These are phyloP conservation scores for Anas bernieri DNA, from an alignment of 2,797 vertebrate genomes.

Conservation along the genomic window DNA sequence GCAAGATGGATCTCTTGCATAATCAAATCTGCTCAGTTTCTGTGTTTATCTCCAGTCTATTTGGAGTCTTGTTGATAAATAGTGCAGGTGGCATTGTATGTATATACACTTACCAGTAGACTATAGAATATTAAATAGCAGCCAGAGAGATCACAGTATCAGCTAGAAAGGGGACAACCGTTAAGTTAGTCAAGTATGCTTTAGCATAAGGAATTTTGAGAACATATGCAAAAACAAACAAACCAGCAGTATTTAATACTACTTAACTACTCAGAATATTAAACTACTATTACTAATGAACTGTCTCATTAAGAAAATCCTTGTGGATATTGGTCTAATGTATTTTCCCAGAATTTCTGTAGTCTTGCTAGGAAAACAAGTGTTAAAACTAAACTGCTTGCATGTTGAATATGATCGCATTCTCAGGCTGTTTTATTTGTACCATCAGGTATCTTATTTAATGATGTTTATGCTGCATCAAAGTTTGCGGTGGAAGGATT, in stretches of 20 bases:
- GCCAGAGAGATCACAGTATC: neutral
- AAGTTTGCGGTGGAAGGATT: slow-evolving; percentile 91
- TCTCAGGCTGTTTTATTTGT: slow-evolving; percentile 34
- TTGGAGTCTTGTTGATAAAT: slow-evolving; percentile 27
- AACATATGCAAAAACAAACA: neutral
- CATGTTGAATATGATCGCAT: neutral
- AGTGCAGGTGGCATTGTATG: neutral
- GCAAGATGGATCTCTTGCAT: neutral
- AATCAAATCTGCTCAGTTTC: neutral
- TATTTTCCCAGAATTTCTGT: neutral
- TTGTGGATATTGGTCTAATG: neutral
- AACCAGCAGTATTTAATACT: neutral
- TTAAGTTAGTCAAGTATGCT: neutral
- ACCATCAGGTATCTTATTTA: slow-evolving; percentile 84
- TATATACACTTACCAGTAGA: neutral
- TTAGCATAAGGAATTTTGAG: neutral
- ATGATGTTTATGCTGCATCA: slow-evolving; percentile 89
- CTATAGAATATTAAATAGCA: neutral
- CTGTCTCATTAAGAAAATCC: neutral
- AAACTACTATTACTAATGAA: too few species aligned
- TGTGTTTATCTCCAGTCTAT: neutral
- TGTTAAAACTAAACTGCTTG: neutral
- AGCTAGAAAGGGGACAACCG: neutral
- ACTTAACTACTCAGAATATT: neutral
- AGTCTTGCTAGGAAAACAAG: neutral